Evolutionary conservation across 2,113 vertebrate species (phyloP), one percentile per base, ranked within the genome.

Genomic region (Perca flavescens): DNA sequence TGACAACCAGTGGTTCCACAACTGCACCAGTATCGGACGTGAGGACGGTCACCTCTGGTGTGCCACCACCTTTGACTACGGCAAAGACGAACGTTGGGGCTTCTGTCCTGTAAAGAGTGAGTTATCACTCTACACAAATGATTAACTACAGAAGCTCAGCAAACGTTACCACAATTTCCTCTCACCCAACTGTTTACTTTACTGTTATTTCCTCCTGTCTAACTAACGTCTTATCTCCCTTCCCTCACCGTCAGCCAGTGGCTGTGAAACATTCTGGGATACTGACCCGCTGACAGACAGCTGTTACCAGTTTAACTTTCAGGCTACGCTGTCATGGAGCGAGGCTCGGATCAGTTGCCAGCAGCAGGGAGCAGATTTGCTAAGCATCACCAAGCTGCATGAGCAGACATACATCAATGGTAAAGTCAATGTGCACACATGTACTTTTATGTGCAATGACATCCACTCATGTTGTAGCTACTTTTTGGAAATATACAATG

Each of bases 231-330:
- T 54, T 49, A n/a, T 54, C 2, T 19, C n/a, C 43, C 43, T 62
- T 74, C 8, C 77, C 5, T 85, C 19, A 1, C 40, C 16, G 16
- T 58, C 86, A 96, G 96, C 87, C 86, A 66, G 67, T 0, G 95
- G 96, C 91, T 99, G 98, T 1, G 97, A 99, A 95, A 97, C 97
- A 0, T 99, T 99, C 80, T 99, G 98, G 98, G 97, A 99, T 87
- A 97, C 95, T 36, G 97, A 99, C 92, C 96, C 97, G 2, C 92
- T 99, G 92, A 99, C 97, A 1, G 95, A 96, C 91, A 99, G 97
- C 94, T 99, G 98, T 93, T 99, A 99, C 95, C 98, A 99, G 95
- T 99, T 99, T 91, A 99, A 99, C 93, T 98, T 99, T 93, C 97
- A 98, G 94, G 97, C 97, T 0, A 97, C 97, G 0, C 91, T 99